Base-by-base conservation (phyloP, 2,113 vertebrate genomes). In the Orthonyx spaldingii region DNA sequence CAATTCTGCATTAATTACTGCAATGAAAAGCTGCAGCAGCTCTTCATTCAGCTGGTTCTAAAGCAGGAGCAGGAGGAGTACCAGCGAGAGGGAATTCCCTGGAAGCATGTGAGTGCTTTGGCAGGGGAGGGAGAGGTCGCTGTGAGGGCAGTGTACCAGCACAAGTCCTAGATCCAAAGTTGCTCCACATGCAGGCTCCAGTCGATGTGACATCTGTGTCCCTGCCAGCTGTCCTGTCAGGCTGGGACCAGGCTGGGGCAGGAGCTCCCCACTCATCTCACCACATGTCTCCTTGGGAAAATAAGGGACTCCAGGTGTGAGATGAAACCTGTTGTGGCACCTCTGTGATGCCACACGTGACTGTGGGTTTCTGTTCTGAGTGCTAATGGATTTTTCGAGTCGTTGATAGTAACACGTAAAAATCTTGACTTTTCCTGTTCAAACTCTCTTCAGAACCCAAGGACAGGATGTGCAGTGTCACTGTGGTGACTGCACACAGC, bases 1-100 rank as follows among this genome's bases (percentile, higher is more conserved):
- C 99, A 99, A 69, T 99, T 99, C 97, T 99, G 99, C 96, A 99
- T 99, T 95, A 99, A 99, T 97, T 99, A 99, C 98, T 99, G 99
- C 94, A 99, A 99, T 4, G 99, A 99, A 86, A 99, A 99, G 87
- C 98, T 99, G 41, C 99, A 99, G 97, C 99, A 99, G 96, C 99
- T 99, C 28, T 99, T 99, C 84, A 99, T 99, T 83, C 99, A 99
- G 97, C 98, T 99, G 96, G 99, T 99, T 68, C 97, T 99, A 59
- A 99, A 98, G 97, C 99, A 99, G 93, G 99, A 99, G 44, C 99
- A 99, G 94, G 99, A 99, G 32, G 99, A 99, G 76, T 99, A 99
- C 86, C 98, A 99, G 91, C 97, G 99, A 84, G 99, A 99, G 78
- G 99, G 99, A 24, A 99, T 99, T 95, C 99, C 99, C 21, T 99